These are phyloP conservation scores for Pseudomugil tenellus DNA, from an alignment of 2,797 vertebrate species.

Conservation along the genomic window DNA sequence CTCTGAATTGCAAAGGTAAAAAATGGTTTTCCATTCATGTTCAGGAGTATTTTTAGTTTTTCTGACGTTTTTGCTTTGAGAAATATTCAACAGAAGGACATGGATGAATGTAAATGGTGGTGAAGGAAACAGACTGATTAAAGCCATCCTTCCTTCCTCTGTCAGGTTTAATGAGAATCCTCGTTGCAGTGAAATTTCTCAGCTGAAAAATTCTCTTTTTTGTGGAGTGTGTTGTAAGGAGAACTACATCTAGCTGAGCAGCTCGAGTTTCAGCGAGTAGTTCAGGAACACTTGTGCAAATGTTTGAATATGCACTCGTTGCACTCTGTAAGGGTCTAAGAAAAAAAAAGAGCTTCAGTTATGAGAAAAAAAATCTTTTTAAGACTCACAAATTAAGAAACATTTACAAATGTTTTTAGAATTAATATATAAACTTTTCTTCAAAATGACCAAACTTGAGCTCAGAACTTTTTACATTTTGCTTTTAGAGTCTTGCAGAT, in stretches of 20 bases:
- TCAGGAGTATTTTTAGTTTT: background rate
- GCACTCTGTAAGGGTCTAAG: background rate
- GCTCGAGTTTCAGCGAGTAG: slow-evolving; percentile 19
- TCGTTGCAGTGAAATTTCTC: slow-evolving; percentile 23
- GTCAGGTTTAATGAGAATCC: slow-evolving; percentile 26
- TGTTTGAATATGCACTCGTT: background rate
- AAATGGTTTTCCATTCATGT: background rate
- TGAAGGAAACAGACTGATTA: slow-evolving; percentile 3
- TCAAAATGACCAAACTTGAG: background rate
- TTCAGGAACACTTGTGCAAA: slow-evolving; percentile 5
- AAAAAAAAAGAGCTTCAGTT: background rate
- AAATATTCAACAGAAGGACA: background rate
- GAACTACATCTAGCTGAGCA: slow-evolving; percentile 7
- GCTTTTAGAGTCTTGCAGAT: background rate
- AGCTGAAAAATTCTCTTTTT: slow-evolving; percentile 18
- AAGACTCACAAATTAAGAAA: background rate
- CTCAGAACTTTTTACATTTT: background rate
- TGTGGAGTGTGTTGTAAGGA: background rate
- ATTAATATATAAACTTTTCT: background rate
- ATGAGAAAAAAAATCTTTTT: background rate
- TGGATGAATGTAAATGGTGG: slow-evolving; percentile 9
- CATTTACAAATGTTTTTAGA: background rate
- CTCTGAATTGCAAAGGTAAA: no score
- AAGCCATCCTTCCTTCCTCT: slow-evolving; percentile 7
- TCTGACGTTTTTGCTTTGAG: slow-evolving; percentile 5